Conservation (phyloP, 2,113 vertebrate species). For the Xenus cinereus region DNA sequence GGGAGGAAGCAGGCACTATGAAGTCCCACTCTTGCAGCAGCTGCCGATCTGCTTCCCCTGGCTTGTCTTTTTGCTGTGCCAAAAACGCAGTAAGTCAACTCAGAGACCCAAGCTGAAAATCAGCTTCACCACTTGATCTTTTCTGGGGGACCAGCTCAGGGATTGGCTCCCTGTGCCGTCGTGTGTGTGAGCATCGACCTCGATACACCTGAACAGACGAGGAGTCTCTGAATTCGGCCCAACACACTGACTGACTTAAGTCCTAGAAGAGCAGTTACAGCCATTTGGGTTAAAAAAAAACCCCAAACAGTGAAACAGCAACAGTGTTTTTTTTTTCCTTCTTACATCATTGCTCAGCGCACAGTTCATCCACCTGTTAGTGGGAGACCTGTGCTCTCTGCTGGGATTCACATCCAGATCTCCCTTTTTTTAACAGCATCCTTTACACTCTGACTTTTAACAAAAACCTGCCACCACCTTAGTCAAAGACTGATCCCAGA, state of each 20-base stretch:
- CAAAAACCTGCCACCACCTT: background rate
- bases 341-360: background rate
- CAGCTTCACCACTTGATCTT: background rate
- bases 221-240: background rate
- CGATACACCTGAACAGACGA: background rate
- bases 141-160: background rate
- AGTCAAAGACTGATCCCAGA: background rate
- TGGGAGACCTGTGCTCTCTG: background rate
- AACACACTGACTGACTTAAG: background rate
- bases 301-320: background rate
- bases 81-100: background rate
- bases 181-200: background rate
- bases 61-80: background rate
- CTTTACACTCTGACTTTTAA: background rate
- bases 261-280: background rate
- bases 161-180: background rate
- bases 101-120: background rate
- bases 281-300: background rate
- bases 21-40: background rate
- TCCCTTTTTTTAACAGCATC: background rate
- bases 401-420: background rate
- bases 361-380: background rate
- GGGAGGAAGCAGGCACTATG: background rate
- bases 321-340: background rate
- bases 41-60: background rate